Evolutionary conservation across 2,113 vertebrate species (phyloP), one percentile per base, ranked within the genome.

Genomic region (Ophiodon elongatus): DNA sequence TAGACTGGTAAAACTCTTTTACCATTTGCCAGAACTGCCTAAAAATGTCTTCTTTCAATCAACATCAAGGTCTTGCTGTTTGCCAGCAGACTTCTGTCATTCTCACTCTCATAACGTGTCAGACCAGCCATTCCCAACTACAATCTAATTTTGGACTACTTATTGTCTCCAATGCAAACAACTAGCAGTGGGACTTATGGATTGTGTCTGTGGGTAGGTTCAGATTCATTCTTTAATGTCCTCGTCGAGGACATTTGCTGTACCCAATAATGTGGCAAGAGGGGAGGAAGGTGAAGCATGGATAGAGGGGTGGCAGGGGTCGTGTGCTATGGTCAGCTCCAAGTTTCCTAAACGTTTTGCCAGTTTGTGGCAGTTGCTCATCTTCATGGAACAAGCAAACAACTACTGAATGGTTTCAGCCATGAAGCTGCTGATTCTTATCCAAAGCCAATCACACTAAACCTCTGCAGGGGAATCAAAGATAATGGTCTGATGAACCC

Each of bases 21-120:
- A 45, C 11, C 23, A 6, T 59, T 76, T 76, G 41, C 59, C 80
- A 80, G 31, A 56, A 52, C 14, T 71, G 65, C 41, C 50, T 79
- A 66, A 39, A 50, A 25, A 21, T 54, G 25, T 29, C 33, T 83
- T 71, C 25, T 45, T 60, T 60, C 31, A 60, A 25, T 73, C 33
- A 37, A 35, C 41, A 43, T 79, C 66, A 76, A 63, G 41, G 23
- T 73, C 52, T 43, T 75, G 66, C 47, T 60, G 45, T 64, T 64
- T 0, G 23, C 21, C 43, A 47, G 5, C 29, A 67, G 39, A 56
- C 37, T 70, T 31, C 17, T 39, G 35, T 39, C 9, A 64, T 64
- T 41, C 25, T 50, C 15, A 52, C 41, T 11, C 33, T 52, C 52
- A 59, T 67, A 13, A 17, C 35, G 4, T 5, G 3, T 64, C 43